Percentiles rank a stretch among this genome's conserved stretches.
Evolutionary conservation across 2,113 vertebrate species (phyloP).

Genomic region (Silurus glanis): DNA sequence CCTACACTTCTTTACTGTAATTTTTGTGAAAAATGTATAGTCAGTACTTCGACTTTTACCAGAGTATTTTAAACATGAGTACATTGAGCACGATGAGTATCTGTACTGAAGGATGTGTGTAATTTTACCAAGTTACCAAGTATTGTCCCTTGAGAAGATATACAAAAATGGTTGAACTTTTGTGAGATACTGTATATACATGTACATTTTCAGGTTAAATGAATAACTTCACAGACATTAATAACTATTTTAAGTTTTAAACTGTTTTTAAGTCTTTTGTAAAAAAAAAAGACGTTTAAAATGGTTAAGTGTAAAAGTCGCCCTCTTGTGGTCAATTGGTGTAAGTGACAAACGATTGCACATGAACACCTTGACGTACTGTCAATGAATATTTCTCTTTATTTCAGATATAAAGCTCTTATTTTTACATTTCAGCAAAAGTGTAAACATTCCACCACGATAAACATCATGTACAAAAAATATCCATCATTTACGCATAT

Average conservation of each 20-base stretch:
- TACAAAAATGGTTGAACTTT: no score
- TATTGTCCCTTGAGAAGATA: no score
- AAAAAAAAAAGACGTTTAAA: not conserved
- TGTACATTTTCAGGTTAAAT: not conserved
- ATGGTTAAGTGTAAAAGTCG: not conserved
- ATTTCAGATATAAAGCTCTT: slow-evolving; percentile 20
- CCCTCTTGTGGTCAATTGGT: slow-evolving; percentile 30
- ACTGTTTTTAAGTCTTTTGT: not conserved
- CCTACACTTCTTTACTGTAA: no score
- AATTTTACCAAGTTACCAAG: no score
- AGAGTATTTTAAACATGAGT: no score
- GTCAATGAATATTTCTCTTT: slow-evolving; percentile 6
- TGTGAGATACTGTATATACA: no score
- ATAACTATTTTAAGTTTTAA: not conserved
- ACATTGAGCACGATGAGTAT: no score
- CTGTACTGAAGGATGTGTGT: no score
- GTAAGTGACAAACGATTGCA: not conserved
- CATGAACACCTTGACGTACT: not conserved
- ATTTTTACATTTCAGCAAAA: not conserved
- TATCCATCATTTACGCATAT: not conserved
- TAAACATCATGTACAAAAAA: not conserved
- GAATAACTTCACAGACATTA: not conserved
- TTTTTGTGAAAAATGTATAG: no score
- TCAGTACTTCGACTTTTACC: no score
- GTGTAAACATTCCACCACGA: slow-evolving; percentile 4